Percentiles rank a stretch among this genome's conserved stretches.
phyloP scores from a whole-genome alignment of 92 coral and sea anemone genomes.

The Palythoa grandis region DNA sequence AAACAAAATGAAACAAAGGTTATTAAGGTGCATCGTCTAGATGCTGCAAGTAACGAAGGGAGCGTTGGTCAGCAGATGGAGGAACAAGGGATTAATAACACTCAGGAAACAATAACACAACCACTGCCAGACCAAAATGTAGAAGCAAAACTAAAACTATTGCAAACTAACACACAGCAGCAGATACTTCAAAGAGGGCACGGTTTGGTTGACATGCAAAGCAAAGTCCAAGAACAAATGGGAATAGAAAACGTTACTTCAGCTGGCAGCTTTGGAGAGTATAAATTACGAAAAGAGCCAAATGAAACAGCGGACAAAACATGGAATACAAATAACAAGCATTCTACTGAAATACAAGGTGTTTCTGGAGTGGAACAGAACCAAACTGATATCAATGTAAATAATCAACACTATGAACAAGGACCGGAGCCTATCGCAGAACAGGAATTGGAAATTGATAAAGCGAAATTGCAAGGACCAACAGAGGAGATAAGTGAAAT shows the following conservation, averaged over 20 bases:
- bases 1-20: not conserved
- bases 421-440: not conserved
- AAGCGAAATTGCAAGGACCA: not conserved
- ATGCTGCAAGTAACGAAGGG: not conserved
- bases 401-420: not conserved
- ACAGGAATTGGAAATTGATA: not conserved
- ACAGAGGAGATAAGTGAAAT: not conserved
- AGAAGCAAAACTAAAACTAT: not conserved
- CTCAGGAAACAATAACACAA: not conserved
- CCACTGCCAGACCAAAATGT: not conserved
- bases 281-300: not conserved
- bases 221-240: slow-evolving; percentile 9
- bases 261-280: not conserved
- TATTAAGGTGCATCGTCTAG: not conserved
- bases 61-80: not conserved
- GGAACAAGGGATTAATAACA: not conserved
- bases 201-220: not conserved
- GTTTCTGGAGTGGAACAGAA: not conserved
- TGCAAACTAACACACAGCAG: not conserved
- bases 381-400: not conserved
- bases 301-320: not conserved
- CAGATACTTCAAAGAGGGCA: not conserved
- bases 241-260: not conserved
- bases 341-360: not conserved
- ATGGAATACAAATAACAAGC: not conserved